phyloP scores from a whole-genome alignment of 1,140 invertebrate species.

The Zelostemma sp. region DNA sequence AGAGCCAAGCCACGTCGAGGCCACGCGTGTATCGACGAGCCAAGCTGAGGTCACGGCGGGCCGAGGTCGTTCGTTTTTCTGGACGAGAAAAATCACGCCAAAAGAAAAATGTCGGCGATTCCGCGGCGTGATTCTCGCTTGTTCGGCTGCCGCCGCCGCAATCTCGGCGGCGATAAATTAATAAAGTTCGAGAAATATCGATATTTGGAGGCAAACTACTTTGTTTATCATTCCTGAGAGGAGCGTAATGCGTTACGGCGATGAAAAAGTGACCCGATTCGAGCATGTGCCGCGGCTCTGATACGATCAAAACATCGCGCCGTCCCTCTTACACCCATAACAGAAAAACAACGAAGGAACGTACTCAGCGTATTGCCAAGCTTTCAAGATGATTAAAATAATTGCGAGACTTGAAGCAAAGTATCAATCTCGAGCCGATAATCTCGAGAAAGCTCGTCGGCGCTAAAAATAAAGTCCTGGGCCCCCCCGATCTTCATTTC shows the following conservation, averaged over 20 bases:
- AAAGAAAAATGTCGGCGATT: constrained; percentile 37
- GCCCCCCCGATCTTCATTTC: constrained; percentile 42
- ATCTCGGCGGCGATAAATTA: no score
- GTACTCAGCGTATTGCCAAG: constrained; percentile 3
- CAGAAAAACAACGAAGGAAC: background rate
- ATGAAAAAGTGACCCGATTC: background rate
- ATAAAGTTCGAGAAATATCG: background rate
- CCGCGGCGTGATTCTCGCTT: constrained; percentile 37
- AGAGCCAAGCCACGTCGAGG: constrained; percentile 41
- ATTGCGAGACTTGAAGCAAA: constrained; percentile 4
- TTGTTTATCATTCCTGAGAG: background rate
- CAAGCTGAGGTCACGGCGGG: constrained; percentile 42
- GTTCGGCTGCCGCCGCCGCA: no score
- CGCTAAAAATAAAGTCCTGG: constrained; percentile 35
- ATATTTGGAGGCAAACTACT: background rate
- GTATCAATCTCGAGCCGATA: constrained; percentile 20
- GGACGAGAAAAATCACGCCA: constrained; percentile 39
- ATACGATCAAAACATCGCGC: constrained; percentile 3
- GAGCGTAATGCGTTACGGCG: background rate
- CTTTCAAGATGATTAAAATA: constrained; percentile 12
- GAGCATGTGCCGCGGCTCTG: background rate
- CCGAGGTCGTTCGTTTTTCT: constrained; percentile 43
- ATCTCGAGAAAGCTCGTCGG: constrained; percentile 36
- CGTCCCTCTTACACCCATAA: background rate
- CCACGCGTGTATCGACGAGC: constrained; percentile 33